Percentiles rank a stretch among this genome's conserved stretches.
Conservation (phyloP, 2,113 vertebrate genomes). For the Phodopus roborovskii region DNA sequence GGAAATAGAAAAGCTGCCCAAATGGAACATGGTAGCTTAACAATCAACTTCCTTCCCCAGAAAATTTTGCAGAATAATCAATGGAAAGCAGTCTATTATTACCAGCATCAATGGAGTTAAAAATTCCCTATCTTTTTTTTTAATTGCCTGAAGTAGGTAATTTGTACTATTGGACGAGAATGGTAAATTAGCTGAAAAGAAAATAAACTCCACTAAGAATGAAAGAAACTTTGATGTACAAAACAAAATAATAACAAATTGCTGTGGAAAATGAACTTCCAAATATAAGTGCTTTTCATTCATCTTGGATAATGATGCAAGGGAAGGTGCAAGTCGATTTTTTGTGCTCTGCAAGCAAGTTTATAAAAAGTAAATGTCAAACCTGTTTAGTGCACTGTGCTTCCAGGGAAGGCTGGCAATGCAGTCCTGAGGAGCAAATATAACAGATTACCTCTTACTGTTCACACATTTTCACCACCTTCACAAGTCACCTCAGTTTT, state of each 20-base stretch:
- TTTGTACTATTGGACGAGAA: neutral
- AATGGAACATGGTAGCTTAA: constrained; percentile 38
- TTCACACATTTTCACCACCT: neutral
- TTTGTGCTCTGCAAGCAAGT: constrained; percentile 75
- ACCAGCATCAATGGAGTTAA: neutral
- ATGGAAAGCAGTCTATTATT: constrained; percentile 32
- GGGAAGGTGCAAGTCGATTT: constrained; percentile 22
- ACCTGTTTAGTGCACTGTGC: constrained; percentile 58
- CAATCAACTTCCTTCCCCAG: constrained; percentile 25
- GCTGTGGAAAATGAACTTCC: constrained; percentile 56
- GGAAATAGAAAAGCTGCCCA: constrained; percentile 45
- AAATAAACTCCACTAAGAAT: neutral
- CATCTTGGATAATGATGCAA: constrained; percentile 57
- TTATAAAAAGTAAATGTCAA: constrained; percentile 73
- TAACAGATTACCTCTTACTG: too few relatives aligned
- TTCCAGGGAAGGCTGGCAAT: constrained; percentile 53
- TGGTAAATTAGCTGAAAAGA: constrained; percentile 54
- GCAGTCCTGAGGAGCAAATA: constrained; percentile 74
- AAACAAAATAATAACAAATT: constrained; percentile 56
- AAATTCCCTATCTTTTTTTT: constrained; percentile 48
- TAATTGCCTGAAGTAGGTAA: constrained; percentile 41
- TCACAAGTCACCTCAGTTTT: neutral
- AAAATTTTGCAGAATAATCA: constrained; percentile 31
- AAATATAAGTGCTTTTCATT: constrained; percentile 72
- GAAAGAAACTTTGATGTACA: constrained; percentile 46